phyloP scores from a whole-genome alignment of 2,113 vertebrate species.

The Cottus gobio region DNA sequence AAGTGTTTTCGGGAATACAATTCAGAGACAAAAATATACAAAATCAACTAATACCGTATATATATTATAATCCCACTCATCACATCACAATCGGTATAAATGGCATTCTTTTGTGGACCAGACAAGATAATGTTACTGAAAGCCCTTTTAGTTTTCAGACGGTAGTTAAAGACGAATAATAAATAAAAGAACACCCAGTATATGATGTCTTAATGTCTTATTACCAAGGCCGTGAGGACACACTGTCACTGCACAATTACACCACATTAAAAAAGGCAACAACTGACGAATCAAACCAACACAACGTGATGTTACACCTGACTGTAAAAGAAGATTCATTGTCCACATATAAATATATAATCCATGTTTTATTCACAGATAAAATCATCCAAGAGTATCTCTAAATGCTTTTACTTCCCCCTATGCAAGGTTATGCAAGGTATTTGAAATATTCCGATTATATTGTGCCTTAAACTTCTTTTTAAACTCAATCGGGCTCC shows the following conservation, averaged over 20 bases:
- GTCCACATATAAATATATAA: too few species aligned
- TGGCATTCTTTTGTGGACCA: background rate
- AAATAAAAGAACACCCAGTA: background rate
- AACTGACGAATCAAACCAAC: background rate
- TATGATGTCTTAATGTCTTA: background rate
- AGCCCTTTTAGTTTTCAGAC: conserved; percentile 2
- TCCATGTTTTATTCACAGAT: background rate
- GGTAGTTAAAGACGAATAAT: background rate
- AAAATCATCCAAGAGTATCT: background rate
- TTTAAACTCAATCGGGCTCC: background rate
- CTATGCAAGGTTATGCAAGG: background rate
- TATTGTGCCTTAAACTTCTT: background rate
- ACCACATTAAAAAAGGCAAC: background rate
- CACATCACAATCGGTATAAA: background rate
- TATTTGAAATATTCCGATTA: background rate
- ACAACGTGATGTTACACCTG: background rate
- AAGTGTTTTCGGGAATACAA: background rate
- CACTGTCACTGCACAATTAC: conserved; percentile 5
- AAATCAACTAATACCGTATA: background rate
- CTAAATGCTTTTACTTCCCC: background rate
- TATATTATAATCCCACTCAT: background rate
- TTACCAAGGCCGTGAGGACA: background rate
- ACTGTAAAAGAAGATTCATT: too few species aligned
- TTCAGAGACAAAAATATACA: background rate
- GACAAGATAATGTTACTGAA: background rate